Conservation (phyloP, 2,113 vertebrate genomes). For the Alces alces region DNA sequence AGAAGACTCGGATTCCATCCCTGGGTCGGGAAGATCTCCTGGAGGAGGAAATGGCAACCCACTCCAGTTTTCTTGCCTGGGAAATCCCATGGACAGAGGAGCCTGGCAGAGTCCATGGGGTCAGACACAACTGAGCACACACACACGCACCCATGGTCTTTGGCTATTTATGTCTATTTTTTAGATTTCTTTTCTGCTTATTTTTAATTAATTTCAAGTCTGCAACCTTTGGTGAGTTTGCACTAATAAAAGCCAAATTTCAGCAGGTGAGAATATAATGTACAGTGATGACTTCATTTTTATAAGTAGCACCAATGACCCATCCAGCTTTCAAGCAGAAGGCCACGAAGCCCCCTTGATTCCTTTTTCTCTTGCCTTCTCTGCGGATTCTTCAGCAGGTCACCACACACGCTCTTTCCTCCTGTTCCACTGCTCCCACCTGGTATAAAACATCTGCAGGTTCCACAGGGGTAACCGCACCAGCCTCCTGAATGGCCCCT, state of each 20-base stretch:
- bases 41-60: neutral
- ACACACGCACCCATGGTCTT: neutral
- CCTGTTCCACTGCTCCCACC: no score
- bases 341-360: neutral
- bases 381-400: neutral
- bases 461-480: neutral
- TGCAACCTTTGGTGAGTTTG: neutral
- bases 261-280: neutral
- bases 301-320: neutral
- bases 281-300: neutral
- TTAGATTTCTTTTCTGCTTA: neutral
- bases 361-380: neutral
- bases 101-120: neutral
- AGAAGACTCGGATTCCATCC: neutral
- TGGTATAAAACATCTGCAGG: accelerated
- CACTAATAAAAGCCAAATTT: neutral
- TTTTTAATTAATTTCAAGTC: neutral
- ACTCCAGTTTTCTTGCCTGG: neutral
- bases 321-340: neutral
- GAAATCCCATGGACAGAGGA: neutral
- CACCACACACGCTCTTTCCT: accelerated
- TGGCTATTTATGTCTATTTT: neutral
- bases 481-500: neutral
- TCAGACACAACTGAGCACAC: neutral
- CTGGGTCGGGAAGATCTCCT: neutral